Evolutionary conservation across 1,140 invertebrate species (phyloP), one percentile per base, ranked within the genome.

Genomic region (Drosophila lacertosa): DNA sequence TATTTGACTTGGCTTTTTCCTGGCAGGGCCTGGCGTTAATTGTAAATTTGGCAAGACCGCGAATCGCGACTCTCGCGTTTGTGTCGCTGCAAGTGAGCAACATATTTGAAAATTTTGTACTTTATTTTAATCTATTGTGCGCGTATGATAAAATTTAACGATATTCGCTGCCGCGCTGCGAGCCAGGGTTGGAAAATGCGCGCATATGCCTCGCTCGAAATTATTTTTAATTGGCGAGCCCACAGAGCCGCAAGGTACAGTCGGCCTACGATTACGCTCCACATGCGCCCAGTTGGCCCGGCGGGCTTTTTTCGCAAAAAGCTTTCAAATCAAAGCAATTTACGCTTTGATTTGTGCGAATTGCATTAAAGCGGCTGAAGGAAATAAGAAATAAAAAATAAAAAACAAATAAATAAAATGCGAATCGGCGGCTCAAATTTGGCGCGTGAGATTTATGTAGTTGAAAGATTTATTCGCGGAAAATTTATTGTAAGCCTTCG

Each of bases 261-360:
- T 86, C 77, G n/a, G n/a, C n/a, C n/a, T n/a, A 63, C 20, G 18
- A 20, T 18, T 32, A 1, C 9, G 69, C 35, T 60, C 71, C 16
- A 40, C 10, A 63, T 6, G 7, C 2, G 10, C 48, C 15, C 55
- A 29, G 26, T 13, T n/a, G 26, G 39, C 48, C 20, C 47, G 45
- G 32, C 47, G 33, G 33, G 33, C 63, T 16, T 58, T 39, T 39
- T n/a, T 16, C 55, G 51, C 47, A 74, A 83, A 83, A 84, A 80
- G 81, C 77, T 88, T 86, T 88, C 77, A 74, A 86, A 88, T 88
- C 82, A 86, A 86, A 86, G 82, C 77, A 86, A 86, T 86, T 86
- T 86, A 57, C 77, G 82, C 77, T 86, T 86, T 86, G 81, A 86
- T 86, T 86, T 86, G 81, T 86, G 81, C 74, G 62, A 81, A 69